Evolutionary conservation across 2,888 invertebrate species (phyloP).

Genomic region (Limnephilus rhombicus): DNA sequence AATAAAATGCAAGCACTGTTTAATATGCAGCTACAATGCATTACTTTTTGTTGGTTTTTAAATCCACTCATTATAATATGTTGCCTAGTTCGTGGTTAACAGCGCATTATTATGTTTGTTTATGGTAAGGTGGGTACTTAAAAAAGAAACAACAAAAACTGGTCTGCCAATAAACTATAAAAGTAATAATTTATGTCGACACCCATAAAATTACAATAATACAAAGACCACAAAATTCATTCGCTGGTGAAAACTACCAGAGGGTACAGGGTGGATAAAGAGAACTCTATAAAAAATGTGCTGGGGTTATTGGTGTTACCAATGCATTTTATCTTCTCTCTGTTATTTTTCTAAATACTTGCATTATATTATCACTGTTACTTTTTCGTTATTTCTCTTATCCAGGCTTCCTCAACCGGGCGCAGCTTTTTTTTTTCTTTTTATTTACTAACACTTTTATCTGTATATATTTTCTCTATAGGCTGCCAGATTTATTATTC

Average conservation of each 20-base stretch:
- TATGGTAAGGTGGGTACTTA: not conserved
- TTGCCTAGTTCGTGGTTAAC: not conserved
- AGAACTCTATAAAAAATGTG: too few relatives aligned
- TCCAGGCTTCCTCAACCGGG: too few relatives aligned
- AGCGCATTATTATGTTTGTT: not conserved
- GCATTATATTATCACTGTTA: too few relatives aligned
- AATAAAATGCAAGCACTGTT: not conserved
- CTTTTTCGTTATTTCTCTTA: too few relatives aligned
- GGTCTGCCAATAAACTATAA: conserved; percentile 36
- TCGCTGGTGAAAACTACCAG: conserved; percentile 27
- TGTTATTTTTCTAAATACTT: too few relatives aligned
- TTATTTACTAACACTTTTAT: too few relatives aligned
- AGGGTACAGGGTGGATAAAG: not conserved
- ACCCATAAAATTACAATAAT: conserved; percentile 51
- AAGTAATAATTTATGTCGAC: conserved; percentile 47
- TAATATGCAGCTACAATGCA: not conserved
- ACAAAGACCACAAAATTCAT: conserved; percentile 39
- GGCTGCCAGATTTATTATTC: too few relatives aligned
- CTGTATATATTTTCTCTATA: too few relatives aligned
- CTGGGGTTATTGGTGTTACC: too few relatives aligned
- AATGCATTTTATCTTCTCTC: too few relatives aligned
- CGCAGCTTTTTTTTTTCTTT: too few relatives aligned
- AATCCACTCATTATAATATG: not conserved
- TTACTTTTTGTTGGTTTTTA: not conserved
- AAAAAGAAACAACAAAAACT: not conserved